Conservation (phyloP, 1,140 invertebrate species). For the Drosophila grimshawi region DNA sequence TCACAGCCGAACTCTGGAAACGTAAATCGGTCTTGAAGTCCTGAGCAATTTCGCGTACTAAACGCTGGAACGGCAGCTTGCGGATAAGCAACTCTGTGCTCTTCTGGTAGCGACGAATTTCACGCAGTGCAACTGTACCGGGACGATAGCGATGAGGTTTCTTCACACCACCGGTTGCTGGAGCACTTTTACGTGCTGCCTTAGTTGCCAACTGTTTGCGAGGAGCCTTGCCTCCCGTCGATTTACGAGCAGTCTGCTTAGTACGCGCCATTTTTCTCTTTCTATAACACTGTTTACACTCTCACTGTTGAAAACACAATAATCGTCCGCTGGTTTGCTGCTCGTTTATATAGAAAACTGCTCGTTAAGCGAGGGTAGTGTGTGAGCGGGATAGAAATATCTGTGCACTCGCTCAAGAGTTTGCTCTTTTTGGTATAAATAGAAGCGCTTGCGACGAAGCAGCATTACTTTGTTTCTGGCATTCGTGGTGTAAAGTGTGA, state of each 20-base stretch:
- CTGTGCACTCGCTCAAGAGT: too few species aligned
- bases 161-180: slow-evolving; percentile 93
- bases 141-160: slow-evolving; percentile 92
- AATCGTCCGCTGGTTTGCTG: too few species aligned
- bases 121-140: slow-evolving; percentile 90
- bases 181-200: slow-evolving; percentile 61
- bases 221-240: slow-evolving; percentile 5
- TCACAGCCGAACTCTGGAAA: slow-evolving; percentile 92
- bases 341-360: too few species aligned
- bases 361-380: too few species aligned
- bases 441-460: too few species aligned
- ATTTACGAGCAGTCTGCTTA: not conserved
- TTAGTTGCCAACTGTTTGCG: not conserved
- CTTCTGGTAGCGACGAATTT: slow-evolving; percentile 92
- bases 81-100: slow-evolving; percentile 89
- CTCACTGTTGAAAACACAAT: too few species aligned
- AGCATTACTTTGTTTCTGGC: too few species aligned
- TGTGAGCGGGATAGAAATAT: too few species aligned
- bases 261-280: too few species aligned
- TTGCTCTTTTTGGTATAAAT: too few species aligned
- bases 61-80: slow-evolving; percentile 93
- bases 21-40: slow-evolving; percentile 92
- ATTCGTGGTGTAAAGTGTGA: too few species aligned
- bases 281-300: too few species aligned
- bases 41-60: slow-evolving; percentile 94